These are phyloP conservation scores for Ligdia adustata DNA, from an alignment of 2,888 invertebrate genomes.

Conservation along the genomic window DNA sequence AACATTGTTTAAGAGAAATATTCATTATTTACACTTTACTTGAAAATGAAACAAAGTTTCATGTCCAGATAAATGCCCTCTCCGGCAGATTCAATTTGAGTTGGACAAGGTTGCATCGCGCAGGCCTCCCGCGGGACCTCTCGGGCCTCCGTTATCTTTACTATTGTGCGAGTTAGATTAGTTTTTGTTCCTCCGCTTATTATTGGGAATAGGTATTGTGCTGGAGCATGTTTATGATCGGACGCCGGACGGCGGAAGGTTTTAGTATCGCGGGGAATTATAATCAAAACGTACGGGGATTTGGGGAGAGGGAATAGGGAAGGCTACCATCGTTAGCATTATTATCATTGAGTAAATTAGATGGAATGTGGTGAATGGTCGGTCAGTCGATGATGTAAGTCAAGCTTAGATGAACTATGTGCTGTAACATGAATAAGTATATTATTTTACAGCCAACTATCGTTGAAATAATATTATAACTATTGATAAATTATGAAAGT, in stretches of 20 bases:
- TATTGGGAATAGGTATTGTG: conserved; percentile 55
- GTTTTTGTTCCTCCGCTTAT: conserved; percentile 69
- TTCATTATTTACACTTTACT: too few species aligned
- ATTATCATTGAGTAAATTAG: too few species aligned
- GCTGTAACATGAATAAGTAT: too few species aligned
- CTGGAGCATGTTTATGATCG: conserved; percentile 28
- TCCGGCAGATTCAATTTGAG: conserved; percentile 7
- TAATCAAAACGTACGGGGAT: conserved; percentile 6
- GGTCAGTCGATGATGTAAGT: too few species aligned
- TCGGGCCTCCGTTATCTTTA: conserved; percentile 75
- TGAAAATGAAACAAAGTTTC: neutral
- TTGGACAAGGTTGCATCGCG: conserved; percentile 33
- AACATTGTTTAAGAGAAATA: neutral
- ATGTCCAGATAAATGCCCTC: neutral
- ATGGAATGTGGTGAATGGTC: too few species aligned
- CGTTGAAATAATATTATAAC: too few species aligned
- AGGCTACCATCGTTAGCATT: neutral
- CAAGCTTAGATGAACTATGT: too few species aligned
- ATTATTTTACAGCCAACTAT: too few species aligned
- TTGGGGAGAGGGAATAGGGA: neutral
- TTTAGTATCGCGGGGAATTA: conserved; percentile 21
- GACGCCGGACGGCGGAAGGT: conserved; percentile 18
- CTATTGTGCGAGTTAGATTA: conserved; percentile 74
- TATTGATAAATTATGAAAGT: too few species aligned
- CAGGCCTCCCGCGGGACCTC: conserved; percentile 52